phyloP scores from a whole-genome alignment of 2,113 vertebrate species.

The Rhea americana region DNA sequence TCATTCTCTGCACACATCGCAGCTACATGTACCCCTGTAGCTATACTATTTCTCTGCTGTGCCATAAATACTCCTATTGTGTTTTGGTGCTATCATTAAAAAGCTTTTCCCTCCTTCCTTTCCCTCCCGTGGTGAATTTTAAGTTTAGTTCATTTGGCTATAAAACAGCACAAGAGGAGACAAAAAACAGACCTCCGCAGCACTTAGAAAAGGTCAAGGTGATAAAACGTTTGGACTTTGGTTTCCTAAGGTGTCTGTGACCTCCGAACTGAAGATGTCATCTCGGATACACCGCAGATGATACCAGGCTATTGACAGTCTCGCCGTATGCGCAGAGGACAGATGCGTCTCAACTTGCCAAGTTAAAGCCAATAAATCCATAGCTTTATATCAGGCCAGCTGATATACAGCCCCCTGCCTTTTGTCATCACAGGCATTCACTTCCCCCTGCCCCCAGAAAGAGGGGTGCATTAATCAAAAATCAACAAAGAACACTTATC shows the following conservation, averaged over 20 bases:
- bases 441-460: constrained; percentile 77
- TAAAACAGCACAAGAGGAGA: constrained; percentile 29
- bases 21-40: neutral
- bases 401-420: constrained; percentile 84
- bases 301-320: constrained; percentile 66
- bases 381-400: constrained; percentile 78
- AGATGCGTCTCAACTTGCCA: constrained; percentile 82
- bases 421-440: constrained; percentile 83
- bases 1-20: neutral
- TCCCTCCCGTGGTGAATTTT: neutral
- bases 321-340: constrained; percentile 71
- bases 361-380: constrained; percentile 87
- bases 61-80: constrained; percentile 23
- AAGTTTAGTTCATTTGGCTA: constrained; percentile 47
- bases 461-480: constrained; percentile 85
- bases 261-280: constrained; percentile 69
- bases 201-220: constrained; percentile 63
- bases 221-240: constrained; percentile 57
- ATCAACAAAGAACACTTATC: constrained; percentile 88
- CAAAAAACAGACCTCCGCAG: constrained; percentile 33
- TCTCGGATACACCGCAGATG: constrained; percentile 52
- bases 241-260: constrained; percentile 60
- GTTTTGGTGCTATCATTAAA: constrained; percentile 15
- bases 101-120: neutral
- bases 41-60: neutral